These are phyloP conservation scores for Drosophila pandora DNA, from an alignment of 1,140 invertebrate species.

Conservation along the genomic window DNA sequence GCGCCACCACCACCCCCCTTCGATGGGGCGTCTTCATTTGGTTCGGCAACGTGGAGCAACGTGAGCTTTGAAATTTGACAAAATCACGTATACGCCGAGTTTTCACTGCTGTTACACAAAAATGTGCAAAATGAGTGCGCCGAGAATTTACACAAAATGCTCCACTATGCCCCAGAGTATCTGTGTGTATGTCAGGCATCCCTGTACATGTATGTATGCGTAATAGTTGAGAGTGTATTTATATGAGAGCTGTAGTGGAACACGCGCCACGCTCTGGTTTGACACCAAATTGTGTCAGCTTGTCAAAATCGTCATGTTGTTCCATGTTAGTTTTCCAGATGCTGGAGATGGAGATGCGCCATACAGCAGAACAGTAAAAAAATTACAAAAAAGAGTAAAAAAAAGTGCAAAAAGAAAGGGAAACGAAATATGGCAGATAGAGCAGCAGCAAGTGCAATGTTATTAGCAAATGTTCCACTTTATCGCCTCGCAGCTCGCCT, in stretches of 20 bases:
- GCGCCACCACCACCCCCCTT: not conserved
- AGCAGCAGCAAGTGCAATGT: conserved; percentile 43
- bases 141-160: conserved; percentile 70
- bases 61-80: conserved; percentile 78
- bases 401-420: not conserved
- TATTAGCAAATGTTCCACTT: conserved; percentile 49
- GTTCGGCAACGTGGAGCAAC: conserved; percentile 43
- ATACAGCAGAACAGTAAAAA: conserved; percentile 21
- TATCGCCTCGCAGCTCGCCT: conserved; percentile 24
- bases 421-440: conserved; percentile 1
- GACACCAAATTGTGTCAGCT: conserved; percentile 80
- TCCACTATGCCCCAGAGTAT: conserved; percentile 30
- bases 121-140: conserved; percentile 66
- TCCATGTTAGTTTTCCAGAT: conserved; percentile 76
- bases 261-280: conserved; percentile 62
- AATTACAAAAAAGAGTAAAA: conserved; percentile 7
- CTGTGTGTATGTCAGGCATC: not conserved
- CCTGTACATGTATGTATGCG: not conserved
- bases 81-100: conserved; percentile 78
- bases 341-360: conserved; percentile 64
- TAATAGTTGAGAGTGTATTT: conserved; percentile 13
- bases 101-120: conserved; percentile 75
- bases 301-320: conserved; percentile 79
- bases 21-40: conserved; percentile 47
- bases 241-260: conserved; percentile 18